Conservation (phyloP, 2,113 vertebrate genomes). For the Festucalex cinctus region DNA sequence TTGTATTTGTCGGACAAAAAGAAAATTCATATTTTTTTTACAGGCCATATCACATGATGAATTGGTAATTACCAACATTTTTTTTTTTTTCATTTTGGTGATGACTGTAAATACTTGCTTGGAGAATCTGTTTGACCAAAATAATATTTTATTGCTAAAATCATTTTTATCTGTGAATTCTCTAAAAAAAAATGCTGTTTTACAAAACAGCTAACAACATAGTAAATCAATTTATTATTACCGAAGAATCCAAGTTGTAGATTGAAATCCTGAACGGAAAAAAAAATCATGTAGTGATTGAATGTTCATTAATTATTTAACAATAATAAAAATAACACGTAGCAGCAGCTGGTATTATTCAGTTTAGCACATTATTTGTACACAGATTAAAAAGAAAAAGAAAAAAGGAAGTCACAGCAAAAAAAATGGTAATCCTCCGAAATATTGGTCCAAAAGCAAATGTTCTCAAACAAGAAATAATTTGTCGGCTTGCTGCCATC, state of each 20-base stretch:
- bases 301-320: neutral
- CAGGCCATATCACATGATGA: neutral
- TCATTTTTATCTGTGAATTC: neutral
- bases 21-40: too few species aligned
- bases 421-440: slow-evolving; percentile 15
- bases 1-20: too few species aligned
- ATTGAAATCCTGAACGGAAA: too few species aligned
- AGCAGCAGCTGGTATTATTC: neutral
- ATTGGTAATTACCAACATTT: neutral
- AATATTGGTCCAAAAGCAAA: slow-evolving; percentile 22
- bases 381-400: neutral
- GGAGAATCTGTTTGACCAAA: neutral
- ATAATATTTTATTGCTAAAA: neutral
- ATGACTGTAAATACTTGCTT: neutral
- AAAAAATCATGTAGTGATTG: neutral
- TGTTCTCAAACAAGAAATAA: slow-evolving; percentile 31
- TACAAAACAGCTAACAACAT: neutral
- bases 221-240: neutral
- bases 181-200: neutral
- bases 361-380: slow-evolving; percentile 2
- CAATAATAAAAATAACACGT: neutral
- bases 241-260: neutral
- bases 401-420: neutral
- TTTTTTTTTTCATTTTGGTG: too few species aligned
- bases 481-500: slow-evolving; percentile 39